Conservation (phyloP, 2,797 vertebrate genomes). For the Lagorchestes hirsutus region DNA sequence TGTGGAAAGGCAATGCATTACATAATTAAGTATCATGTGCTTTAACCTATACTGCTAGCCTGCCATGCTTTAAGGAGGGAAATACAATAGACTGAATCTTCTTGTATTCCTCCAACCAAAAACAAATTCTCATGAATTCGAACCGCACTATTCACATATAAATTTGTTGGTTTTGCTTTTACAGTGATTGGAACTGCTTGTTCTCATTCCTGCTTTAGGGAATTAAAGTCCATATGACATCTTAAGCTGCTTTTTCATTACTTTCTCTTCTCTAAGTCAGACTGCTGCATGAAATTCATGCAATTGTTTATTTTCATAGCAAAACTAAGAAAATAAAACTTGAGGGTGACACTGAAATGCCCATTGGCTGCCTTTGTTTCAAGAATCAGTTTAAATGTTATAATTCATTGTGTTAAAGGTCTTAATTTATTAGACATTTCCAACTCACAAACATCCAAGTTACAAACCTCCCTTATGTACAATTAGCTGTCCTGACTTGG, state of each 20-base stretch:
- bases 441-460: neutral
- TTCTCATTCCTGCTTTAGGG: slow-evolving; percentile 49
- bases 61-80: slow-evolving; percentile 55
- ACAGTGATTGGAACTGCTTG: slow-evolving; percentile 47
- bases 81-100: slow-evolving; percentile 3
- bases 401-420: neutral
- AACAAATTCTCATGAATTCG: slow-evolving; percentile 42
- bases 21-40: slow-evolving; percentile 59
- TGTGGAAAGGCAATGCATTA: slow-evolving; percentile 31
- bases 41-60: slow-evolving; percentile 53
- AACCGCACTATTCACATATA: slow-evolving; percentile 29
- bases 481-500: neutral
- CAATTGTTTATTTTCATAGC: slow-evolving; percentile 50
- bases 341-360: neutral
- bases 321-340: slow-evolving; percentile 1
- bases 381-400: neutral
- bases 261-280: slow-evolving; percentile 63
- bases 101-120: slow-evolving; percentile 55
- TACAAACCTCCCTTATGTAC: neutral
- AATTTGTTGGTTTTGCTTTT: slow-evolving; percentile 31
- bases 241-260: slow-evolving; percentile 53
- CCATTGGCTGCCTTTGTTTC: neutral
- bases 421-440: neutral
- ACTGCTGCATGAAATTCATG: slow-evolving; percentile 45
- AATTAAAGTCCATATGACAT: slow-evolving; percentile 44